Evolutionary conservation across 2,113 vertebrate genomes (phyloP).

Genomic region (Epinephelus fuscoguttatus): DNA sequence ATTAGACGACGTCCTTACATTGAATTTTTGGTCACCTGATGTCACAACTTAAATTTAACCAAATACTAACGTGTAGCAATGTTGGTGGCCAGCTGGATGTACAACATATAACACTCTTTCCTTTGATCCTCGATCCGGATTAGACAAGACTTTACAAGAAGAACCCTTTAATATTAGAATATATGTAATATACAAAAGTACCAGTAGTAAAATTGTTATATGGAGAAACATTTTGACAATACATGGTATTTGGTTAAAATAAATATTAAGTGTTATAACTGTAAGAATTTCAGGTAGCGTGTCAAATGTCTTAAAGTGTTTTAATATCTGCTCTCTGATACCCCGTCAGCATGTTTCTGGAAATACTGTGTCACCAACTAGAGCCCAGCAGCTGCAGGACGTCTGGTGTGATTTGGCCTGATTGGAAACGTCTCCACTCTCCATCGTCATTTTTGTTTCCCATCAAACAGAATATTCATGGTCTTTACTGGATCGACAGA

Average conservation of each 20-base stretch:
- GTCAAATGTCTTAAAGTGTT: neutral
- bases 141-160: too few relatives aligned
- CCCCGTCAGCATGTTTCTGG: slow-evolving; percentile 87
- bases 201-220: too few relatives aligned
- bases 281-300: neutral
- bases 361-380: slow-evolving; percentile 90
- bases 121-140: too few relatives aligned
- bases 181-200: too few relatives aligned
- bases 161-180: too few relatives aligned
- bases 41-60: too few relatives aligned
- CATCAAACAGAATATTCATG: slow-evolving; percentile 28
- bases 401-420: neutral
- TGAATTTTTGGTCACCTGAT: too few relatives aligned
- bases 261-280: neutral
- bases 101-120: too few relatives aligned
- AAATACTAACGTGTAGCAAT: too few relatives aligned
- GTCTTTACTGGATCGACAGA: slow-evolving; percentile 46
- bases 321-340: slow-evolving; percentile 4
- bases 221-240: neutral
- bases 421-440: slow-evolving; percentile 24
- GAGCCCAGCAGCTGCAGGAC: slow-evolving; percentile 13
- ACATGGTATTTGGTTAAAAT: neutral
- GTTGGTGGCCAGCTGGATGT: too few relatives aligned
- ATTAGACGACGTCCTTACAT: too few relatives aligned
- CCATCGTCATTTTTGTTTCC: slow-evolving; percentile 36